These are phyloP conservation scores for Lipotes vexillifer DNA, from an alignment of 2,113 vertebrate genomes.

Conservation along the genomic window DNA sequence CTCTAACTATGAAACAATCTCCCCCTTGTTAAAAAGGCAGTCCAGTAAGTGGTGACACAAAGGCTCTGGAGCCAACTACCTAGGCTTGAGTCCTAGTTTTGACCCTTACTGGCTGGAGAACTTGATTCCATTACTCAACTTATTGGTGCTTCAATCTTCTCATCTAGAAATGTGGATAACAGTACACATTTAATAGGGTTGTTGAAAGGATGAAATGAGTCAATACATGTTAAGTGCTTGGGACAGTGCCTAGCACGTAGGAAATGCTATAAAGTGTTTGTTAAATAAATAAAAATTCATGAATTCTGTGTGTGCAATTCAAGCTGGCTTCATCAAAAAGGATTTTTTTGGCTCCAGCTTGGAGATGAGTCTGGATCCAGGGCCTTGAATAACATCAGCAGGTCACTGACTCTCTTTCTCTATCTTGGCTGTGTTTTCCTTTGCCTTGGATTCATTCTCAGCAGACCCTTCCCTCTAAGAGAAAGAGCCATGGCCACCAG, in stretches of 20 bases:
- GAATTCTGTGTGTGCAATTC: constrained; percentile 26
- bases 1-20: background rate
- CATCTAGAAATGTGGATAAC: background rate
- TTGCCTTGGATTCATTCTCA: background rate
- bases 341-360: background rate
- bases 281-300: constrained; percentile 48
- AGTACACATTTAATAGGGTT: background rate
- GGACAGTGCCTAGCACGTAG: constrained; percentile 1
- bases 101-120: background rate
- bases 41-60: background rate
- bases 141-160: background rate
- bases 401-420: background rate
- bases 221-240: constrained; percentile 17
- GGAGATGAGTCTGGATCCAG: background rate
- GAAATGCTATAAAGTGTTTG: constrained; percentile 29
- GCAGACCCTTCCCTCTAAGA: background rate
- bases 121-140: background rate
- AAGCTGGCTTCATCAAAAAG: constrained; percentile 51
- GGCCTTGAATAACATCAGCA: background rate
- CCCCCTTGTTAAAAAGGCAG: background rate
- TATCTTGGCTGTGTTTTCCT: background rate
- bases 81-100: background rate
- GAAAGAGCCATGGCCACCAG: background rate
- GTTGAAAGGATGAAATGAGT: constrained; percentile 50
- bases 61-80: background rate